Percentiles rank a stretch among this genome's conserved stretches.
Evolutionary conservation across 2,113 vertebrate genomes (phyloP).

Genomic region (Eptatretus burgeri): DNA sequence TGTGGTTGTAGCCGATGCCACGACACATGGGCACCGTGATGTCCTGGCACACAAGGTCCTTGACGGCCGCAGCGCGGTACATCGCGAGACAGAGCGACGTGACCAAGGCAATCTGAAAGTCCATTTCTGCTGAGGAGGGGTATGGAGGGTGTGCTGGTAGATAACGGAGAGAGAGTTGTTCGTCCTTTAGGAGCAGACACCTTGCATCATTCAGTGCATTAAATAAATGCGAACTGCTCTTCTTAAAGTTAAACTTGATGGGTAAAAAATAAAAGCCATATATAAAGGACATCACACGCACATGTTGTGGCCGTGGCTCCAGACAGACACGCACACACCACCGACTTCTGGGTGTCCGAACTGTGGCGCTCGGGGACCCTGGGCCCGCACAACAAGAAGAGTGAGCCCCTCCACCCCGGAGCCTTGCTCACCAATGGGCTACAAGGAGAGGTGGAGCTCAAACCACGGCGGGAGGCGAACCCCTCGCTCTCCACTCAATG

Average conservation of each 20-base stretch:
- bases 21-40: conserved; percentile 2
- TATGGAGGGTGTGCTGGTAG: neutral
- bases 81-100: neutral
- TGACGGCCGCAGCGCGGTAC: neutral
- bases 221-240: neutral
- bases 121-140: neutral
- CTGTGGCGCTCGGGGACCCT: no score
- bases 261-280: neutral
- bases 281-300: neutral
- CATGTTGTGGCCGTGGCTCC: no score
- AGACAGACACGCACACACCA: no score
- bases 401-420: no score
- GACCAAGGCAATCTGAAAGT: neutral
- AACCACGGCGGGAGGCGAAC: no score
- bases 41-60: conserved; percentile 3
- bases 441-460: no score
- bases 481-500: no score
- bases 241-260: neutral
- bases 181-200: neutral
- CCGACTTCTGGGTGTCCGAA: no score
- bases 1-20: conserved; percentile 5
- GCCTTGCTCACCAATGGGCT: no score
- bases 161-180: neutral
- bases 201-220: neutral
- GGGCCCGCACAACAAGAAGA: no score